Percentiles rank a stretch among this genome's conserved stretches.
Evolutionary conservation across 2,113 vertebrate species (phyloP).

Genomic region (Cheirogaleus medius): DNA sequence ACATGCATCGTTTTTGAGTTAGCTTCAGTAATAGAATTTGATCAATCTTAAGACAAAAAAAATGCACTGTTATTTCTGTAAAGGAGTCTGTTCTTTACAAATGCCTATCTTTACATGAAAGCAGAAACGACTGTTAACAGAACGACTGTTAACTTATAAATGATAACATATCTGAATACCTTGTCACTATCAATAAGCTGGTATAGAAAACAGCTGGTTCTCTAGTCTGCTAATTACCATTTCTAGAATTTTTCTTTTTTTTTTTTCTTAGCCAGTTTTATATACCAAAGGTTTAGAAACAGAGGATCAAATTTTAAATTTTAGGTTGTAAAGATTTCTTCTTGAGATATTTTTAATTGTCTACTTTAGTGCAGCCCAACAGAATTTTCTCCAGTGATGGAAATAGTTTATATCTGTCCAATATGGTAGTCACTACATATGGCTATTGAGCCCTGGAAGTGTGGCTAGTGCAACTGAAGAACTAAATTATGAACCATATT

Average conservation of each 20-base stretch:
- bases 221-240: background rate
- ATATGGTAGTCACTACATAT: background rate
- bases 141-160: background rate
- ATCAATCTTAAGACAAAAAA: background rate
- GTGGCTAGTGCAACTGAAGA: background rate
- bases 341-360: slow-evolving; percentile 8
- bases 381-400: background rate
- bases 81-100: background rate
- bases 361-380: background rate
- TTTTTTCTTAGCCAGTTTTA: slow-evolving; percentile 24
- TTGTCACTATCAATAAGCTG: background rate
- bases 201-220: background rate
- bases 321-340: slow-evolving; percentile 4
- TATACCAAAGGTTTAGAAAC: background rate
- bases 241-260: background rate
- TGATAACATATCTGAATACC: background rate
- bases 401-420: background rate
- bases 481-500: slow-evolving; percentile 15
- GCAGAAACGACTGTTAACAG: background rate
- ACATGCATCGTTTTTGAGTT: background rate
- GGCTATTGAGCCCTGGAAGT: background rate
- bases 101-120: slow-evolving; percentile 6
- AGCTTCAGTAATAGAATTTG: slow-evolving; percentile 21
- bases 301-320: background rate
- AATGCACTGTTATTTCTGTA: background rate